These are phyloP conservation scores for Delphinus delphis DNA, from an alignment of 2,113 vertebrate genomes.

Conservation along the genomic window DNA sequence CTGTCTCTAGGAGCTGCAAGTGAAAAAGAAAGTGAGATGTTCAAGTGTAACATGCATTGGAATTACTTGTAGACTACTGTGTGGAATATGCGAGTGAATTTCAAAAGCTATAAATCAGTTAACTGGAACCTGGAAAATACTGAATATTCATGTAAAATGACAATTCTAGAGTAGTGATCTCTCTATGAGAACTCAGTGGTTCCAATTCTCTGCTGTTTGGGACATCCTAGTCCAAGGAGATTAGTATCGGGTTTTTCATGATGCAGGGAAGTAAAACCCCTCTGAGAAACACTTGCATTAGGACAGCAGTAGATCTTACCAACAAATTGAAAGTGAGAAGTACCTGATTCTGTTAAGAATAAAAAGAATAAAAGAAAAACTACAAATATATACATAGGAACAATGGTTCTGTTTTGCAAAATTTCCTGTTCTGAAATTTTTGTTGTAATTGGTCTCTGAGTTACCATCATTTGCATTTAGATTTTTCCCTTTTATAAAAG, in stretches of 20 bases:
- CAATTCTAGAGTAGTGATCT: constrained; percentile 17
- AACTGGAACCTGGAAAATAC: not conserved
- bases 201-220: constrained; percentile 39
- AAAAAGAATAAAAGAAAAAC: not conserved
- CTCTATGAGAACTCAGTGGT: constrained; percentile 42
- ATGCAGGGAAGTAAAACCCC: not conserved
- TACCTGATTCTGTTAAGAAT: not conserved
- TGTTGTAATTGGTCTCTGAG: not conserved
- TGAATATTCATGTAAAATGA: constrained; percentile 46
- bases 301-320: not conserved
- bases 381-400: not conserved
- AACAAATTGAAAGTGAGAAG: not conserved
- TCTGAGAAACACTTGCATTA: not conserved
- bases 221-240: constrained; percentile 37
- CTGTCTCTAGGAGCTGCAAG: not conserved
- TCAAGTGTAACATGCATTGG: not conserved
- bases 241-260: not conserved
- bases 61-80: not conserved
- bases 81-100: constrained; percentile 19
- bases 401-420: not conserved
- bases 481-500: not conserved
- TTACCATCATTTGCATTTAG: not conserved
- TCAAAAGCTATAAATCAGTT: constrained; percentile 67
- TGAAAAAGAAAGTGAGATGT: not conserved
- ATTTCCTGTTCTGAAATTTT: not conserved